Base-by-base conservation (phyloP, 2,113 vertebrate genomes). In the Willisornis vidua region DNA sequence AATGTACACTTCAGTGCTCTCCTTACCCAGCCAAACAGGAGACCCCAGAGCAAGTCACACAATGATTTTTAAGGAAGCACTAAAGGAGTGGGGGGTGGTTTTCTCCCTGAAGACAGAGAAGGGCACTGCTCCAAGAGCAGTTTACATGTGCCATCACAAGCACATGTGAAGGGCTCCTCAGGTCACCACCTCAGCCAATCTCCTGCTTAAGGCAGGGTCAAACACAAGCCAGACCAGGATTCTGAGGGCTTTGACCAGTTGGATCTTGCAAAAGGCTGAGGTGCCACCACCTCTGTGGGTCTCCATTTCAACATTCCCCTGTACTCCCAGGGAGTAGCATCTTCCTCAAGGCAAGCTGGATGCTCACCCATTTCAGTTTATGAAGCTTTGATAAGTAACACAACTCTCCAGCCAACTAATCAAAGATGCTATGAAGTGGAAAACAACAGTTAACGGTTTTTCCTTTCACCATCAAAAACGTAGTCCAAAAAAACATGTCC, bases 261-360 rank as follows among this genome's bases (percentile, higher is more conserved):
- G n/a, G 43, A 48, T 35, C 48, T 39, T 14, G 6, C 26, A 14
- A 46, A 81, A 37, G 14, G 6, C 43, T 12, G 51, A 41, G 39
- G 48, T 43, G 35, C 25, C 73, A 54, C 12, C 19, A 7, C 8
- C 9, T 31, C 72, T 13, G 19, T 12, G 45, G n/a, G 57, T 6
- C 16, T 31, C 43, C 6, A 2, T 57, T 77, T 48, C 49, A 62
- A 19, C 33, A 12, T 20, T 10, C 37, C 12, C 24, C 23, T 39
- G 4, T 18, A 41, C 51, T 70, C 6, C 0, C n/a, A 76, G 19
- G 10, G 17, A 72, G 33, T 1, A 5, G 3, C 14, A 12, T 48
- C 63, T 75, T 61, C 57, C 39, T 52, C 55, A 43, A 61, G 18
- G 16, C 39, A 55, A 43, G 14, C 39, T 51, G 39, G 52, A 51